Evolutionary conservation across 1,140 invertebrate genomes (phyloP).

Genomic region (Drosophila orena): DNA sequence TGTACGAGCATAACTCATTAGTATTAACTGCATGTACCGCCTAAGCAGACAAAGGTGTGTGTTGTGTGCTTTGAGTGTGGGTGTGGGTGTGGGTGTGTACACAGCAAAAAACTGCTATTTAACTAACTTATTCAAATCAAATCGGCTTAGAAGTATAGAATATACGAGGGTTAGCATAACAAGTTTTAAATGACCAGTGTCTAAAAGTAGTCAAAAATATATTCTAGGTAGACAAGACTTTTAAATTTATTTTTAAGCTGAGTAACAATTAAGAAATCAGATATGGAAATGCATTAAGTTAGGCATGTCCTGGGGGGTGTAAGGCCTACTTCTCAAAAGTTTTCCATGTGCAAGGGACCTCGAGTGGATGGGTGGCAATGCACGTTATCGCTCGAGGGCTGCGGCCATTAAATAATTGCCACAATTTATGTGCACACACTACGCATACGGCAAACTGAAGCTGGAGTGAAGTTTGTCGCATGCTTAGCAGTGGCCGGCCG

Average conservation of each 20-base stretch:
- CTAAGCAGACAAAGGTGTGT: slow-evolving; percentile 26
- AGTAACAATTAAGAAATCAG: too few species aligned
- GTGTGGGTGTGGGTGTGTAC: slow-evolving; percentile 10
- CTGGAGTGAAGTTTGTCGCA: slow-evolving; percentile 48
- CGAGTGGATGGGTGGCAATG: slow-evolving; percentile 16
- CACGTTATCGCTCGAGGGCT: slow-evolving; percentile 63
- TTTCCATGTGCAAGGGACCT: background rate
- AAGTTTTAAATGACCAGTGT: too few species aligned
- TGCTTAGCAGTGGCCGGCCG: slow-evolving; percentile 2
- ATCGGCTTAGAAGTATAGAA: too few species aligned
- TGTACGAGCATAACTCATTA: slow-evolving; percentile 76
- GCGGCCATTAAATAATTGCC: slow-evolving; percentile 77
- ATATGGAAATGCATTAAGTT: too few species aligned
- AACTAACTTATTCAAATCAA: too few species aligned
- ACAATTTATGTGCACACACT: slow-evolving; percentile 79
- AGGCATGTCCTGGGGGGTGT: too few species aligned
- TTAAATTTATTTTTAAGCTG: too few species aligned
- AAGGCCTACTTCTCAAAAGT: background rate
- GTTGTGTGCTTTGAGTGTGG: slow-evolving; percentile 1
- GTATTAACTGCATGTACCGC: slow-evolving; percentile 70
- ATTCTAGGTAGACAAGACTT: too few species aligned
- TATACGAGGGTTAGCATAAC: too few species aligned
- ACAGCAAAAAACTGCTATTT: background rate
- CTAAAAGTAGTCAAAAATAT: too few species aligned
- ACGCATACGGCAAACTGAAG: slow-evolving; percentile 54